Percentiles rank a stretch among this genome's conserved stretches.
Conservation (phyloP, 2,797 vertebrate genomes). For the Discoglossus pictus region DNA sequence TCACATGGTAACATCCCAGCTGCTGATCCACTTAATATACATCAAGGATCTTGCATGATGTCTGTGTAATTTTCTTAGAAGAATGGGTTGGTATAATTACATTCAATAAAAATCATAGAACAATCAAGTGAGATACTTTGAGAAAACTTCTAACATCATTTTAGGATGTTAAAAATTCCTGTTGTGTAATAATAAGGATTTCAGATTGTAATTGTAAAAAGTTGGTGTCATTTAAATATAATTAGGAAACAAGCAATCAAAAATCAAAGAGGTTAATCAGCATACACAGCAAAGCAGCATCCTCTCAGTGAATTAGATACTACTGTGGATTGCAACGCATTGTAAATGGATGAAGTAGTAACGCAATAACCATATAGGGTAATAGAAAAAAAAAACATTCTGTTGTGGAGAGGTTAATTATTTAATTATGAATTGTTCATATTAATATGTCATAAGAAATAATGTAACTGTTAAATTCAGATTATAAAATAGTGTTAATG, state of each 20-base stretch:
- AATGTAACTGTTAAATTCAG: not conserved
- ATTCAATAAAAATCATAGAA: accelerated
- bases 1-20: constrained; percentile 68
- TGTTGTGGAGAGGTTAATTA: too few species aligned
- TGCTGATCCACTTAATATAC: constrained; percentile 69
- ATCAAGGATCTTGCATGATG: constrained; percentile 43
- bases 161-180: constrained; percentile 30
- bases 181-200: constrained; percentile 46
- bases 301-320: constrained; percentile 3
- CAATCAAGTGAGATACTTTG: not conserved
- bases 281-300: constrained; percentile 26
- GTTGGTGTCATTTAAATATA: constrained; percentile 37
- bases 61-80: not conserved
- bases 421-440: too few species aligned
- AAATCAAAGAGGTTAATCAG: constrained; percentile 31
- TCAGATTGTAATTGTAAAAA: constrained; percentile 29
- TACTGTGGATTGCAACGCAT: constrained; percentile 12
- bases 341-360: not conserved
- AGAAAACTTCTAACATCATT: not conserved
- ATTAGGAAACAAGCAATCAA: constrained; percentile 35
- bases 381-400: too few species aligned
- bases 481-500: not conserved
- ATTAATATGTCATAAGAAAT: too few species aligned
- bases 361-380: too few species aligned
- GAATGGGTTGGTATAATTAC: not conserved